Evolutionary conservation across 2,113 vertebrate species (phyloP).

Genomic region (Phylloscopus whistleri): DNA sequence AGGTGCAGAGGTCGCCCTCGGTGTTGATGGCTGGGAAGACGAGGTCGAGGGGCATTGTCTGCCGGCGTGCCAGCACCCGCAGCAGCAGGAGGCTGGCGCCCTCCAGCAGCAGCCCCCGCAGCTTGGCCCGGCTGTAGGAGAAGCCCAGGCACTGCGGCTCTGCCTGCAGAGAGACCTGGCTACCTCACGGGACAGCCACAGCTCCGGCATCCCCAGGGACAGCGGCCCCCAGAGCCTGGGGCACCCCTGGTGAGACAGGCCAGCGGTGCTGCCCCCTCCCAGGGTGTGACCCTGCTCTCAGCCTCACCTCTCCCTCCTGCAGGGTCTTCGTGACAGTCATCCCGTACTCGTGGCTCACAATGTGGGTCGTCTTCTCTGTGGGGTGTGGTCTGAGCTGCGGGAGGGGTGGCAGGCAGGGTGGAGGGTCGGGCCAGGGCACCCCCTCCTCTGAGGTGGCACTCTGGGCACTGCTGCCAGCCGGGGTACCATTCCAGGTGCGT

Average conservation of each 20-base stretch:
- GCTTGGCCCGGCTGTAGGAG: constrained; percentile 48
- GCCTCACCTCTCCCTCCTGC: constrained; percentile 80
- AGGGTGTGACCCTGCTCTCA: neutral
- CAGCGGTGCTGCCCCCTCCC: neutral
- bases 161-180: constrained; percentile 51
- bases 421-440: neutral
- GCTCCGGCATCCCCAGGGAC: neutral
- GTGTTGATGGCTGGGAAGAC: constrained; percentile 78
- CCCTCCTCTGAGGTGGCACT: neutral
- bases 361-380: constrained; percentile 73
- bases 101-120: constrained; percentile 81
- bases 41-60: constrained; percentile 69
- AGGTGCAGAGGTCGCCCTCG: constrained; percentile 70
- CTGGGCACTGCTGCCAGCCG: neutral
- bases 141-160: constrained; percentile 61
- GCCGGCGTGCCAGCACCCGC: constrained; percentile 78
- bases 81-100: constrained; percentile 84
- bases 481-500: too few species aligned
- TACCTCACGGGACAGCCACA: neutral
- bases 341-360: constrained; percentile 68
- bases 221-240: neutral
- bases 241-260: neutral
- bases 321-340: constrained; percentile 74
- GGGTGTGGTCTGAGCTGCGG: constrained; percentile 72
- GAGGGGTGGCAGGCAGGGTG: neutral